These are phyloP conservation scores for Psammodynastes pulverulentus DNA, from an alignment of 2,113 vertebrate species.

Conservation along the genomic window DNA sequence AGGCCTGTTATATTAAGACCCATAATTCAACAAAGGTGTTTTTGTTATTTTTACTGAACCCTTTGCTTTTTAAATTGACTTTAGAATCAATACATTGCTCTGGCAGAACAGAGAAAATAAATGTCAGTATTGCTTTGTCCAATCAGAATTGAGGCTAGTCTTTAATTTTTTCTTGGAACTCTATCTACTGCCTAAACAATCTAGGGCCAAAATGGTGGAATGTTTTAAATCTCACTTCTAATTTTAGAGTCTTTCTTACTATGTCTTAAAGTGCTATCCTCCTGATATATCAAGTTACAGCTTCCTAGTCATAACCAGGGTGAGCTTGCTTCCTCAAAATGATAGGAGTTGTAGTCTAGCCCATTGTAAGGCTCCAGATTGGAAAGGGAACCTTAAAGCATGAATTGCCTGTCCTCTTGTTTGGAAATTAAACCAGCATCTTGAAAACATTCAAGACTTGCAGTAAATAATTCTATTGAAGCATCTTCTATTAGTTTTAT, in stretches of 20 bases:
- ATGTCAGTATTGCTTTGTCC: not conserved
- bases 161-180: slow-evolving; percentile 1
- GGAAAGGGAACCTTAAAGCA: not conserved
- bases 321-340: not conserved
- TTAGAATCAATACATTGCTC: not conserved
- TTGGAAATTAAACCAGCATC: not conserved
- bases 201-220: not conserved
- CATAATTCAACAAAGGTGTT: not conserved
- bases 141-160: not conserved
- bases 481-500: not conserved
- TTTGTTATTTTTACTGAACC: not conserved
- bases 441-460: not conserved
- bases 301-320: not conserved
- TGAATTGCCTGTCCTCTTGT: not conserved
- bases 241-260: not conserved
- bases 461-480: not conserved
- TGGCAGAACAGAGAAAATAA: not conserved
- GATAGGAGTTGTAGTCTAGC: not conserved
- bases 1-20: not conserved
- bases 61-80: not conserved
- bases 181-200: not conserved
- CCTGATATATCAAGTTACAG: not conserved
- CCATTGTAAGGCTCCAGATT: not conserved
- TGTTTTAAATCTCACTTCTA: not conserved
- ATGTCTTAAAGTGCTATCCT: not conserved